Evolutionary conservation across 2,113 vertebrate species (phyloP).

Genomic region (Haliaeetus leucogaster): DNA sequence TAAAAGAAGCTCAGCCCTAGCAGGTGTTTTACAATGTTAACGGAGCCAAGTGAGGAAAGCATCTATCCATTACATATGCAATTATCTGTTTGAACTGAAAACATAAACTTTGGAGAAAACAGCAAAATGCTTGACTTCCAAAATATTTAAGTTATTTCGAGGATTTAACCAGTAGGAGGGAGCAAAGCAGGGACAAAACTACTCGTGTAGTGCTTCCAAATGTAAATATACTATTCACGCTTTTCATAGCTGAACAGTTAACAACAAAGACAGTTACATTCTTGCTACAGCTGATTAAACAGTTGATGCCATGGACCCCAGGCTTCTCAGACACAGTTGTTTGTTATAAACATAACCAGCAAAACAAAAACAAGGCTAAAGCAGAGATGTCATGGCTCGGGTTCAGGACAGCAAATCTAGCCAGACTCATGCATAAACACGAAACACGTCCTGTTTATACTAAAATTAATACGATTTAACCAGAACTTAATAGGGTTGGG

Average conservation of each 20-base stretch:
- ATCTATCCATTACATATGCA: background rate
- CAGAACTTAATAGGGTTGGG: background rate
- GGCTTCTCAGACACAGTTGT: slow-evolving; percentile 23
- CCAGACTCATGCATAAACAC: background rate
- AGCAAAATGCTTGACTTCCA: background rate
- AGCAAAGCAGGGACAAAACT: slow-evolving; percentile 45
- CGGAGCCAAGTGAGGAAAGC: background rate
- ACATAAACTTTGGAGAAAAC: background rate
- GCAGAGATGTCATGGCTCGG: background rate
- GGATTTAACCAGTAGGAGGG: slow-evolving; percentile 44
- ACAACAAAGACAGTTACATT: slow-evolving; percentile 62
- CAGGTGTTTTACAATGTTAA: slow-evolving; percentile 16
- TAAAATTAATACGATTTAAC: background rate
- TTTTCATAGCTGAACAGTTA: slow-evolving; percentile 55
- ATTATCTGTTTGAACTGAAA: slow-evolving; percentile 24
- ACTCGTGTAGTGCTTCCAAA: slow-evolving; percentile 3
- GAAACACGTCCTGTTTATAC: slow-evolving; percentile 30
- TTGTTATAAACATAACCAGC: slow-evolving; percentile 35
- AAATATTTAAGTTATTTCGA: slow-evolving; percentile 51
- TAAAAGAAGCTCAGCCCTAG: background rate
- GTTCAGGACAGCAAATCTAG: background rate
- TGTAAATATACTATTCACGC: slow-evolving; percentile 10
- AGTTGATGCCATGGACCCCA: slow-evolving; percentile 35
- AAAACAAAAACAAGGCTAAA: slow-evolving; percentile 57
- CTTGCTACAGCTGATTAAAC: slow-evolving; percentile 67